Evolutionary conservation across 2,113 vertebrate genomes (phyloP), one percentile per base, ranked within the genome.

Genomic region (Australoheros scitulus): DNA sequence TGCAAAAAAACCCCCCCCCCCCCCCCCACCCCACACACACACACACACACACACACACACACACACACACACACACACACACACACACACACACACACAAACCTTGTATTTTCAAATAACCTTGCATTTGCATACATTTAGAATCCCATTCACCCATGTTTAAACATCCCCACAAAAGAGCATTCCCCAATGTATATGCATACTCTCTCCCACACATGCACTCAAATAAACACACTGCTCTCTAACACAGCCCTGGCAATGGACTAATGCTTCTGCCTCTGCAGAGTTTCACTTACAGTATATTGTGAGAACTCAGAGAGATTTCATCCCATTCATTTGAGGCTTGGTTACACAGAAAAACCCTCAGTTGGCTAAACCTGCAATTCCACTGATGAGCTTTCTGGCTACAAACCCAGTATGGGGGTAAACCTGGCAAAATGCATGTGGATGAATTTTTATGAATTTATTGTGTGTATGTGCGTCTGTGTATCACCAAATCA

Each of bases 341-440:
- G 83, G 91, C 77, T 91, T 89, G 83, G 82, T 90, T 91, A 87
- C 84, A 89, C 77, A 88, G 83, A 89, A 88, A 93, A 89, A 89
- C 90, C 77, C 83, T 89, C 89, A 81, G 58, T 89, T 92, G 90
- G 91, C 90, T 82, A 83, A 92, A 93, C 88, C 85, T 94, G 90
- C 83, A 88, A 79, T 92, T 92, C 87, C 88, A 88, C 89, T 89
- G 92, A 94, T 94, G 92, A 92, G 90, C 80, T 92, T 92, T 47
- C 86, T 93, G 92, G 88, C 90, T 82, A 81, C 41, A 60, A 20
- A 89, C 59, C 64, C 63, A 82, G 64, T 77, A 85, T 38, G 14
- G 85, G 88, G 85, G 87, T 86, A 78, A 87, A 82, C 79, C 83
- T 89, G 91, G 89, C 78, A 77, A 91, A 86, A 10, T 82, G 61